Conservation (phyloP, 2,888 invertebrate genomes). For the Drosophila mercatorum region DNA sequence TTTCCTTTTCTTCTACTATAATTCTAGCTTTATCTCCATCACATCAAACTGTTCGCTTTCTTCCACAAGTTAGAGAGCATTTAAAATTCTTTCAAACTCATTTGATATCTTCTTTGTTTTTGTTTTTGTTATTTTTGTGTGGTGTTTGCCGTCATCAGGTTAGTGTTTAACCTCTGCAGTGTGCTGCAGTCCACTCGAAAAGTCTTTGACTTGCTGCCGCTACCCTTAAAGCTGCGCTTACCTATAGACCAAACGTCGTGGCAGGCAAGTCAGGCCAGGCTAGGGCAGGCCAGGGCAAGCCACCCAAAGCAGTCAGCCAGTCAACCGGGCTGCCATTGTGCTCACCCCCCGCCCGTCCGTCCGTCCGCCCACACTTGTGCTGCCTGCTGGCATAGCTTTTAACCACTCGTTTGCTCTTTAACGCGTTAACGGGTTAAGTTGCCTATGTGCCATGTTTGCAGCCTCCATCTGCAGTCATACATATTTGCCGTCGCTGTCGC, state of each 20-base stretch:
- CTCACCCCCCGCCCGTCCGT: background rate
- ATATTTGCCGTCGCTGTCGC: background rate
- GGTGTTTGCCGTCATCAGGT: constrained; percentile 60
- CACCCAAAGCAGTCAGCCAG: constrained; percentile 31
- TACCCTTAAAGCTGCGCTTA: constrained; percentile 6
- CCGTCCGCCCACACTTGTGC: background rate
- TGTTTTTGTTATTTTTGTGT: constrained; percentile 27
- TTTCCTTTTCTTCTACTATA: too few species aligned
- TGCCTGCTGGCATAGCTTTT: constrained; percentile 59
- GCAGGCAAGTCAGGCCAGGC: constrained; percentile 2
- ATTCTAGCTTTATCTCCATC: too few species aligned
- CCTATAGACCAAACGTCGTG: background rate
- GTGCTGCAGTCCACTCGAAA: constrained; percentile 76
- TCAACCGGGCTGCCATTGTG: constrained; percentile 42
- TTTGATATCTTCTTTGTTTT: constrained; percentile 22
- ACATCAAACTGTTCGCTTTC: too few species aligned
- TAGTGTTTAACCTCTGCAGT: constrained; percentile 76
- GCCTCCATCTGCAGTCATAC: background rate
- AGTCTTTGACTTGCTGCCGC: constrained; percentile 74
- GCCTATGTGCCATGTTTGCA: constrained; percentile 58
- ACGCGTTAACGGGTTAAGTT: constrained; percentile 80
- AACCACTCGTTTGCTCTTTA: constrained; percentile 78
- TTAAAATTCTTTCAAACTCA: background rate
- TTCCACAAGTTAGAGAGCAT: constrained; percentile 22
- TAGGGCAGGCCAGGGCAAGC: too few species aligned